phyloP scores from a whole-genome alignment of 2,888 invertebrate genomes.

The Zygothrica quintamaculata region DNA sequence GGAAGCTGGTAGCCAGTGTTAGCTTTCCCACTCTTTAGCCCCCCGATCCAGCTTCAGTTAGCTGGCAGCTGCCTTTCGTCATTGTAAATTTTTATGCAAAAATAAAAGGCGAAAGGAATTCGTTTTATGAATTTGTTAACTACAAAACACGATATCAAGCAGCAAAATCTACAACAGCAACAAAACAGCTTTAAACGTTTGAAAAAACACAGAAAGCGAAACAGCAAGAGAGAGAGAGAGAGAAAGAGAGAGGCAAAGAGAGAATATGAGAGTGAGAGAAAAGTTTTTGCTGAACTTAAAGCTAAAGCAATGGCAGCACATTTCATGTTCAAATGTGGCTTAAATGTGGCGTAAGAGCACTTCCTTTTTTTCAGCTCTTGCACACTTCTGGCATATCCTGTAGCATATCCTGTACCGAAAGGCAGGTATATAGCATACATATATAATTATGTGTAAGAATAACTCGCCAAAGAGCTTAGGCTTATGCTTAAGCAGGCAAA shows the following conservation, averaged over 20 bases:
- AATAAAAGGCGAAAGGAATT: conserved; percentile 61
- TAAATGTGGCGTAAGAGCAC: conserved; percentile 48
- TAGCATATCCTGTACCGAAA: background rate
- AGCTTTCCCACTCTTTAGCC: no score
- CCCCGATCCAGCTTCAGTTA: background rate
- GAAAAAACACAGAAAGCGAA: conserved; percentile 1
- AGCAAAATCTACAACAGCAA: conserved; percentile 36
- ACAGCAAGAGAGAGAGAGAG: background rate
- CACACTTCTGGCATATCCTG: conserved; percentile 11
- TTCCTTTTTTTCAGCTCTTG: background rate
- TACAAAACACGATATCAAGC: conserved; percentile 68
- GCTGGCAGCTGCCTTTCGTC: conserved; percentile 41
- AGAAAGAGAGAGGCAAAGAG: background rate
- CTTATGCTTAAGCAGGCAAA: no score
- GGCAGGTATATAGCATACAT: no score
- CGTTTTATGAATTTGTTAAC: conserved; percentile 76
- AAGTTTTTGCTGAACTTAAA: conserved; percentile 7
- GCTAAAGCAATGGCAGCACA: conserved; percentile 8
- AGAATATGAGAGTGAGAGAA: background rate
- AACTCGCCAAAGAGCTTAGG: no score
- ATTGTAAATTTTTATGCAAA: conserved; percentile 46
- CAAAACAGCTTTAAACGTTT: conserved; percentile 3
- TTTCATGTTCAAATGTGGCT: conserved; percentile 23
- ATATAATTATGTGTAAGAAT: no score
- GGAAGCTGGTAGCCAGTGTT: no score